Evolutionary conservation across 1,140 invertebrate species (phyloP), one percentile per base, ranked within the genome.

Genomic region (Vanessa tameamea): DNA sequence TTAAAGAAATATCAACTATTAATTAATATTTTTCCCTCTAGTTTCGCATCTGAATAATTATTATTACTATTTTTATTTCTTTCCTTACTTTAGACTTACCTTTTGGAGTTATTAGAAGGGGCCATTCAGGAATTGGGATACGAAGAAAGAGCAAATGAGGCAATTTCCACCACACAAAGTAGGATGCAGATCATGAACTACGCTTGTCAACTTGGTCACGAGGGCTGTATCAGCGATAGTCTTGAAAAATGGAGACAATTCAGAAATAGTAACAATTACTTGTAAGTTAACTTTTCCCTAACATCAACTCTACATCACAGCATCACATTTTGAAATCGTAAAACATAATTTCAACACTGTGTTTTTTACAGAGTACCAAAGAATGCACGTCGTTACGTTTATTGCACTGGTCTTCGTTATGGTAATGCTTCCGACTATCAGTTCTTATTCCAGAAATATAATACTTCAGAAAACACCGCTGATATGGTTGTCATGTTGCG

Each of bases 401-500:
- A 95, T 82, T 95, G 95, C 76, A 92, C 90, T 11, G 93, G 94
- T 16, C 64, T 95, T 3, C 92, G 91, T 43, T 71, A 94, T 53
- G 94, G 94, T 3, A 84, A 85, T 20, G 81, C 81, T 8, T 76
- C 85, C 3, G 94, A 95, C 78, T 95, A 94, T 92, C 64, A 94
- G 2, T 95, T 94, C 71, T 82, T 95, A 14, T 94, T 93, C 81
- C 70, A 93, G 6, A 86, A 87, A 47, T 95, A 95, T 77, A 87
- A 89, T 59, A 76, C 85, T 0, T 93, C 93, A 0, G 87, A 93
- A 48, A 94, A 94, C 69, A 92, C 94, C 0, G 93, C 94, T 0
- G 94, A 95, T 69, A 94, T 95, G 87, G 92, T 94, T 14, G 89
- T 94, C n/a, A 94, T 95, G n/a, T 84, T 95, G 0, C 85, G 92